Evolutionary conservation across 2,888 invertebrate species (phyloP).

Genomic region (Hydrotaea cyrtoneurina): DNA sequence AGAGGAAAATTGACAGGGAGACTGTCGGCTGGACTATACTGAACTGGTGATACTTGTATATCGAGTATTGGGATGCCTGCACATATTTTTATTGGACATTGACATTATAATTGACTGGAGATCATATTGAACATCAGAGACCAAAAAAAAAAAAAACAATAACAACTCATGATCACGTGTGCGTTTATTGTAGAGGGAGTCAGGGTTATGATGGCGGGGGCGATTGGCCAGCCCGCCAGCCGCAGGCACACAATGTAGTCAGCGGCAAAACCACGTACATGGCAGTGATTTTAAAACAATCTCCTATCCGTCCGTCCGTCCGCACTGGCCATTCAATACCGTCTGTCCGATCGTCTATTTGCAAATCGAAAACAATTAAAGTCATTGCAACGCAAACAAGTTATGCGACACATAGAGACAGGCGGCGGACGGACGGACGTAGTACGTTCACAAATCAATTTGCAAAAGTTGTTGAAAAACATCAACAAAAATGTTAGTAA

Average conservation of each 20-base stretch:
- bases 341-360: not conserved
- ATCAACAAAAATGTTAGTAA: not conserved
- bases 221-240: not conserved
- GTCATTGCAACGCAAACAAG: conserved; percentile 19
- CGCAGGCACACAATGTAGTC: not conserved
- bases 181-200: conserved; percentile 26
- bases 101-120: conserved; percentile 39
- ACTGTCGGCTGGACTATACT: too few species aligned
- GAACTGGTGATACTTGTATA: not conserved
- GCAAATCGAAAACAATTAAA: conserved; percentile 21
- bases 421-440: too few species aligned
- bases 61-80: not conserved
- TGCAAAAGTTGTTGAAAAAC: not conserved
- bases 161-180: conserved; percentile 36
- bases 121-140: not conserved
- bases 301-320: not conserved
- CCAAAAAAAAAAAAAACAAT: not conserved
- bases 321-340: too few species aligned
- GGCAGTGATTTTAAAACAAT: not conserved
- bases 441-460: conserved; percentile 41
- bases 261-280: not conserved
- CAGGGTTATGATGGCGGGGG: conserved; percentile 2
- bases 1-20: too few species aligned
- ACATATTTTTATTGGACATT: conserved; percentile 37
- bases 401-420: conserved; percentile 1